Percentiles rank a stretch among this genome's conserved stretches.
phyloP scores from a whole-genome alignment of 1,140 invertebrate genomes.

The Heterodera schachtii region DNA sequence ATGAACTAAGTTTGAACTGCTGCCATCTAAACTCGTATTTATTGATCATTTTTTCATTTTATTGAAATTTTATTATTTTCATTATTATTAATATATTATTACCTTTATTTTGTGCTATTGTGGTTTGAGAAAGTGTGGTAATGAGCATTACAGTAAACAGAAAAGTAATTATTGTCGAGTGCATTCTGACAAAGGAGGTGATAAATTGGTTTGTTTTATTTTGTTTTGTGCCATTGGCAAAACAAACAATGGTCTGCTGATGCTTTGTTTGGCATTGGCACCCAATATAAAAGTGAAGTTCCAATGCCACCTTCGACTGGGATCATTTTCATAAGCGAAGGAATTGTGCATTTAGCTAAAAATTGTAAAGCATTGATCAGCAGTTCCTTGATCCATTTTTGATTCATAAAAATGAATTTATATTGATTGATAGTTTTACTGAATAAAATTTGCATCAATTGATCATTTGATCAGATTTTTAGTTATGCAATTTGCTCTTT shows the following conservation, averaged over 20 bases:
- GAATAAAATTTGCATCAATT: background rate
- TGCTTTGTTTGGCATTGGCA: background rate
- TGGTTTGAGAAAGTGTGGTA: background rate
- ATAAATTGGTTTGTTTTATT: background rate
- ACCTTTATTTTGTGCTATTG: background rate
- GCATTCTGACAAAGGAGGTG: background rate
- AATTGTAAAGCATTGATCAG: background rate
- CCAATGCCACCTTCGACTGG: background rate
- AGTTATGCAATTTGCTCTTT: background rate
- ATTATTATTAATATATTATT: background rate
- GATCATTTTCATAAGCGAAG: background rate
- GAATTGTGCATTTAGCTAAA: background rate
- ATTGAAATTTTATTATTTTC: too few relatives aligned
- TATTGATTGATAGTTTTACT: background rate
- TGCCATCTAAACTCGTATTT: background rate
- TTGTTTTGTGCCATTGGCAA: background rate
- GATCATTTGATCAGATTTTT: background rate
- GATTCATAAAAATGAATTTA: background rate
- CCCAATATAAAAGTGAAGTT: background rate
- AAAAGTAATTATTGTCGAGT: background rate
- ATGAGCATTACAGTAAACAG: background rate
- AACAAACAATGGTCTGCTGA: background rate
- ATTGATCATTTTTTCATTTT: background rate
- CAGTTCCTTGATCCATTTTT: background rate
- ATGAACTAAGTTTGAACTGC: background rate